Base-by-base conservation (phyloP, 2,113 vertebrate genomes). In the Cranoglanis bouderius region DNA sequence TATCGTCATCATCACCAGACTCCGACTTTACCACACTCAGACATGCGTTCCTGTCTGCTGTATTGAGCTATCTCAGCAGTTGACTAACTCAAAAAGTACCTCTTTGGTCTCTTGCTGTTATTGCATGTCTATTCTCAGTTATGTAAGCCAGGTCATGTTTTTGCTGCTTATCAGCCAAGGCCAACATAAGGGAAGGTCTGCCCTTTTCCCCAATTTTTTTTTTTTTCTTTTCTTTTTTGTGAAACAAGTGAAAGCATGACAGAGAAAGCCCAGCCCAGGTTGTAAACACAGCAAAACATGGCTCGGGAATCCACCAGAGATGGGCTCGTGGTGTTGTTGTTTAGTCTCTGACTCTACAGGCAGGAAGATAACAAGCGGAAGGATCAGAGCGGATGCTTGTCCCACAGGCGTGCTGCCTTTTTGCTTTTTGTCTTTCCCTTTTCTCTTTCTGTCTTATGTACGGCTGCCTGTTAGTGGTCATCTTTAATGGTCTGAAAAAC, bases 401-500 rank as follows among this genome's bases (percentile, higher is more conserved):
- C 93, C 93, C 92, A 81, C 65, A 93, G 92, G 93, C 93, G 85
- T 65, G 59, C 91, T 92, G 89, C 90, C 91, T 91, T 59, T 74
- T 53, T 57, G 72, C 85, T 70, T 43, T 92, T 85, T 63, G 75
- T 77, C 40, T 57, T 55, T 82, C 85, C n/a, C 81, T 85, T 82
- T 63, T 89, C 87, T 90, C 55, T 19, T 5, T 26, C 84, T 90
- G 80, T 72, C 87, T 86, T 67, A 74, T 80, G 61, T 89, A 32
- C n/a, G 63, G 88, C 87, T 89, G 89, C 89, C 90, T 91, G 29
- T 49, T 91, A 74, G 90, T 92, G 92, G 90, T 92, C 92, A 94
- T 87, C 90, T 91, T 91, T 93, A 88, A 92, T 91, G 93, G 94
- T 92, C 90, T 91, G 93, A 95, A 96, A 94, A 96, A 96, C 95